phyloP scores from a whole-genome alignment of 2,797 vertebrate genomes.

The Rallus crepitans region DNA sequence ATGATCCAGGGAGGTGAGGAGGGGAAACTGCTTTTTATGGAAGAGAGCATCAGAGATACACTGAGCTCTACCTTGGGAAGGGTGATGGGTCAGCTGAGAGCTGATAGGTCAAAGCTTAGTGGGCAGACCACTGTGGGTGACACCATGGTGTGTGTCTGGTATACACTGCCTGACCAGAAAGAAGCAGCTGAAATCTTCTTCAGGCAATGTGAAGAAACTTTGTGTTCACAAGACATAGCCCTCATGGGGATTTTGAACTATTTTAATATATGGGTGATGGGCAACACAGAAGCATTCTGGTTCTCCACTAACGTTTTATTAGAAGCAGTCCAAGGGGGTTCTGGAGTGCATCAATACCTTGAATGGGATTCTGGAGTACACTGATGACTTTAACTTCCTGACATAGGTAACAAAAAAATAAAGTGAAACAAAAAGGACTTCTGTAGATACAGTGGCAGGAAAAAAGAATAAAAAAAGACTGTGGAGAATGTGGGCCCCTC shows the following conservation, averaged over 20 bases:
- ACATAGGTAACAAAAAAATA: neutral
- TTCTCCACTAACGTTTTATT: too few relatives aligned
- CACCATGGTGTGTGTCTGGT: neutral
- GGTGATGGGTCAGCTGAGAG: too few relatives aligned
- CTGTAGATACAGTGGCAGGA: rapidly evolving
- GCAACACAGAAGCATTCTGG: neutral
- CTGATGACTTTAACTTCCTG: neutral
- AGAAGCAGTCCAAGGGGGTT: neutral
- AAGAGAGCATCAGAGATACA: neutral
- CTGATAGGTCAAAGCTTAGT: too few relatives aligned
- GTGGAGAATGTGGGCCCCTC: neutral
- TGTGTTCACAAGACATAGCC: neutral
- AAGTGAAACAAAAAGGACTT: neutral
- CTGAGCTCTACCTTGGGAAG: neutral
- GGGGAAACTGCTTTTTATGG: neutral
- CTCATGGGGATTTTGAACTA: neutral
- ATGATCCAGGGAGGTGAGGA: neutral
- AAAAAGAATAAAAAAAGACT: neutral
- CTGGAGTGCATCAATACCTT: neutral
- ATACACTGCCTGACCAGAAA: neutral
- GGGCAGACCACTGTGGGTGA: too few relatives aligned
- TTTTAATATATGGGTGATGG: neutral
- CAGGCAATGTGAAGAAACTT: neutral
- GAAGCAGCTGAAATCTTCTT: neutral
- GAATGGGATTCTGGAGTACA: neutral